Conservation (phyloP, 1,140 invertebrate genomes). For the Drosophila rhopaloa region DNA sequence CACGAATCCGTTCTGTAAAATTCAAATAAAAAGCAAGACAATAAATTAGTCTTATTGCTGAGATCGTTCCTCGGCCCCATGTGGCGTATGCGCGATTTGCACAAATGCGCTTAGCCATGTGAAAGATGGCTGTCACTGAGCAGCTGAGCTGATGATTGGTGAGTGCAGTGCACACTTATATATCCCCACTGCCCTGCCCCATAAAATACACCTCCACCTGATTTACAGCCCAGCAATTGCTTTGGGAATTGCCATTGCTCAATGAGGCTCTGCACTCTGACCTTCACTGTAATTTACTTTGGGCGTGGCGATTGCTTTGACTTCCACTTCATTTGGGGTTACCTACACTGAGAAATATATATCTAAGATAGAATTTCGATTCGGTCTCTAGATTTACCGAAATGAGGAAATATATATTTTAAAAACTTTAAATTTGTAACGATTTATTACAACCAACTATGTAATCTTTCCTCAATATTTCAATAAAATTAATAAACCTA, state of each 20-base stretch:
- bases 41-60: conserved; percentile 38
- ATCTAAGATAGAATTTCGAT: too few relatives aligned
- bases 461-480: too few relatives aligned
- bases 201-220: conserved; percentile 1
- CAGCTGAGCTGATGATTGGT: conserved; percentile 50
- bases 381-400: neutral
- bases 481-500: too few relatives aligned
- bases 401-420: too few relatives aligned
- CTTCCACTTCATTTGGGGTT: conserved; percentile 22
- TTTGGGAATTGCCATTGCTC: conserved; percentile 29
- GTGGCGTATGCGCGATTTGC: conserved; percentile 61
- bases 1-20: conserved; percentile 90
- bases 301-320: conserved; percentile 26
- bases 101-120: conserved; percentile 49
- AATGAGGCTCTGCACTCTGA: conserved; percentile 39
- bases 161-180: neutral
- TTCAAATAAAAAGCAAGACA: neutral
- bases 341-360: conserved; percentile 7
- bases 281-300: conserved; percentile 28
- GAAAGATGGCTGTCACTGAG: conserved; percentile 55
- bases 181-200: neutral
- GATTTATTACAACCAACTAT: too few relatives aligned
- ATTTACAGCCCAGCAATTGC: conserved; percentile 44
- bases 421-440: too few relatives aligned
- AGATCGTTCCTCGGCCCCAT: neutral